phyloP scores from a whole-genome alignment of 1,140 invertebrate species.

The Neoseiulus cucumeris region DNA sequence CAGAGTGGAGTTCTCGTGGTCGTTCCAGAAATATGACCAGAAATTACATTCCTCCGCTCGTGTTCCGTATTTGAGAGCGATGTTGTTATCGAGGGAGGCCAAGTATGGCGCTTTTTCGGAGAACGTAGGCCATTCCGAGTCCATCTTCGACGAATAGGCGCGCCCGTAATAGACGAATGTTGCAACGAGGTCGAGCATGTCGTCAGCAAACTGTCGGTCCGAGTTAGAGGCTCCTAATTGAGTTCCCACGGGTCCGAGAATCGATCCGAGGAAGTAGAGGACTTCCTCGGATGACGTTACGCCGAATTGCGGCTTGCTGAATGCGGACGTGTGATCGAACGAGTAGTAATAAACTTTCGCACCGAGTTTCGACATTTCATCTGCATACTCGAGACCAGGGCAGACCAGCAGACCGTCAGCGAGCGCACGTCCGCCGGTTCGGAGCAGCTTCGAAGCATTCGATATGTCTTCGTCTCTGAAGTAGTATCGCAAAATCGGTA shows the following conservation, averaged over 20 bases:
- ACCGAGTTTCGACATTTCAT: background rate
- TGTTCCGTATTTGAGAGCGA: background rate
- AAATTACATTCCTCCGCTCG: background rate
- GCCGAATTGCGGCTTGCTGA: background rate
- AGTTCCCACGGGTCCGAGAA: background rate
- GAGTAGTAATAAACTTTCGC: slow-evolving; percentile 3
- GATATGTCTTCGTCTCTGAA: background rate
- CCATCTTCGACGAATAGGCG: background rate
- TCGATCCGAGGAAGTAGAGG: background rate
- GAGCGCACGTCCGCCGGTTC: background rate
- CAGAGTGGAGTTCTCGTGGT: background rate
- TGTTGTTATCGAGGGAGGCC: background rate
- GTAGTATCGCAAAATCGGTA: background rate
- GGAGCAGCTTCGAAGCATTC: background rate
- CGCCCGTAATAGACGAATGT: slow-evolving; percentile 3
- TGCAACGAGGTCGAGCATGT: background rate
- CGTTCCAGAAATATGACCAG: slow-evolving; percentile 6
- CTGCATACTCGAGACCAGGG: background rate
- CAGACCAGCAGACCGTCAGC: background rate
- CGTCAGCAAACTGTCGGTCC: background rate
- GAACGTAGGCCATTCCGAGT: background rate
- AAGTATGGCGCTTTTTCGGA: background rate
- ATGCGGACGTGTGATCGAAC: background rate
- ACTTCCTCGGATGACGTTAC: background rate
- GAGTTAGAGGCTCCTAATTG: background rate